Evolutionary conservation across 2,797 vertebrate species (phyloP).

Genomic region (Poecilia wingei): DNA sequence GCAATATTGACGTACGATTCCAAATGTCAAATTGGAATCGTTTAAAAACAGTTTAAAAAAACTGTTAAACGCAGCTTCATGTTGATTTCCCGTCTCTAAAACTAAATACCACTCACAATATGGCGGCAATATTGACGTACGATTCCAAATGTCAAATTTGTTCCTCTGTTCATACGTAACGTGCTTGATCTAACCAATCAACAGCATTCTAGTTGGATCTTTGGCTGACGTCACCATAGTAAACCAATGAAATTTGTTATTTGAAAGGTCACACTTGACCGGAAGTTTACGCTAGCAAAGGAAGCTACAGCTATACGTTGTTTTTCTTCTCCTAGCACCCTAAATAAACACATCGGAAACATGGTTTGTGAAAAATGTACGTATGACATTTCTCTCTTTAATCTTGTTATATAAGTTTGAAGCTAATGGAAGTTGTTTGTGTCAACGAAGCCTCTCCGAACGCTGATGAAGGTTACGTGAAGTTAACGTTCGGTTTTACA

Average conservation of each 20-base stretch:
- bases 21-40: background rate
- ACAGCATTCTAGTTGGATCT: background rate
- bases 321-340: constrained; percentile 1
- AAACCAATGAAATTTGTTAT: constrained; percentile 45
- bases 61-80: background rate
- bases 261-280: constrained; percentile 1
- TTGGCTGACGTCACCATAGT: background rate
- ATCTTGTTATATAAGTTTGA: background rate
- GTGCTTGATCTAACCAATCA: constrained; percentile 19
- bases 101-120: background rate
- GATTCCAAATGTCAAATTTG: background rate
- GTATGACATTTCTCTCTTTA: constrained; percentile 27
- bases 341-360: constrained; percentile 6
- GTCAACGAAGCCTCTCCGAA: background rate
- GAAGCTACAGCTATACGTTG: constrained; percentile 17
- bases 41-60: too few relatives aligned
- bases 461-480: background rate
- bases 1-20: background rate
- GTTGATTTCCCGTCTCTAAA: background rate
- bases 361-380: constrained; percentile 86
- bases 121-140: background rate
- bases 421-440: background rate
- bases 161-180: background rate
- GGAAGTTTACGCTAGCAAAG: constrained; percentile 59
- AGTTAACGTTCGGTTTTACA: constrained; percentile 6